Percentiles rank a stretch among this genome's conserved stretches.
These are phyloP conservation scores for Ophioninae sp. DNA, from an alignment of 2,888 invertebrate species.

Conservation along the genomic window DNA sequence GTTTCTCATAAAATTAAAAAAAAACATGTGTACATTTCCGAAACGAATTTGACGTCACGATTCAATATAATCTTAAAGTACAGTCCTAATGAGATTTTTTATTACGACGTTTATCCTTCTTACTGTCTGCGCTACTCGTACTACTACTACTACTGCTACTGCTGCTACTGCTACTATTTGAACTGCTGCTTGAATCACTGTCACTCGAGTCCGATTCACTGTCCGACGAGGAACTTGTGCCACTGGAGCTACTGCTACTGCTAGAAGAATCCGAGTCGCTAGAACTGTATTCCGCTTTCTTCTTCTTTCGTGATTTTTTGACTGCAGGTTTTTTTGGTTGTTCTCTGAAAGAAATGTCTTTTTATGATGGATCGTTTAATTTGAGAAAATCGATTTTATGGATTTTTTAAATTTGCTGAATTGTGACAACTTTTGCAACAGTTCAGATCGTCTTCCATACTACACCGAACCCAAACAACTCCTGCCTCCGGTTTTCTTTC, in stretches of 20 bases:
- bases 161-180: conserved; percentile 62
- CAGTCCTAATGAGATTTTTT: conserved; percentile 48
- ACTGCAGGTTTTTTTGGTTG: conserved; percentile 53
- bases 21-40: conserved; percentile 9
- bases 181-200: conserved; percentile 66
- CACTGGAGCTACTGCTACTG: conserved; percentile 62
- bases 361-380: background rate
- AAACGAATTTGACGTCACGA: conserved; percentile 1
- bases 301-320: conserved; percentile 66
- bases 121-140: conserved; percentile 59
- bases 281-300: conserved; percentile 65
- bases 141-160: conserved; percentile 62
- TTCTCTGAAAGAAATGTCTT: conserved; percentile 59
- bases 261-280: conserved; percentile 70
- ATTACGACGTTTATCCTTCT: conserved; percentile 35
- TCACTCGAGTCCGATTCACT: conserved; percentile 75
- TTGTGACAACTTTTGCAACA: too few relatives aligned
- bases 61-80: conserved; percentile 9
- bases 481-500: too few relatives aligned
- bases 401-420: background rate
- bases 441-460: too few relatives aligned
- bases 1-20: conserved; percentile 18
- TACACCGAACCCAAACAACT: too few relatives aligned
- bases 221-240: conserved; percentile 70
- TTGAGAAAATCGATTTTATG: background rate